A percentile compares a stretch with the other conserved stretches of the same genome.
phyloP scores from a whole-genome alignment of 2,888 invertebrate species.

The Ophion slaviceki region DNA sequence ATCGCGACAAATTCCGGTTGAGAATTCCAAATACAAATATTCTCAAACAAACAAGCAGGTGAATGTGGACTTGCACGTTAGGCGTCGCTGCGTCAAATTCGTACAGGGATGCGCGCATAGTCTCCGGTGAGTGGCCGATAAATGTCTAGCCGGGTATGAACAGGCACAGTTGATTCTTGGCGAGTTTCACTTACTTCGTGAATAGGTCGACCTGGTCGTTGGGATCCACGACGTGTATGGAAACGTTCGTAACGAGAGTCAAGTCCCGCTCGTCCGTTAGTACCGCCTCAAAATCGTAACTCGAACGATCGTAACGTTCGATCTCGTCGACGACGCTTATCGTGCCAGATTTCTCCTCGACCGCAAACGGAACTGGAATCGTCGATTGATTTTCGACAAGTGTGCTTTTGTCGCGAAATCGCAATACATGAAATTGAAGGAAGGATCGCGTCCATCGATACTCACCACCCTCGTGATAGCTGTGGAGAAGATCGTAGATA shows the following conservation, averaged over 20 bases:
- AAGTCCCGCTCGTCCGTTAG: conserved; percentile 88
- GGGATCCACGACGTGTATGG: conserved; percentile 92
- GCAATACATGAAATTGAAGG: not conserved
- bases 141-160: no score
- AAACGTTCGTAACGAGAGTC: conserved; percentile 92
- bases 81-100: no score
- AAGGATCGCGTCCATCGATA: conserved; percentile 1
- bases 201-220: conserved; percentile 89
- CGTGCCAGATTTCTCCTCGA: conserved; percentile 94
- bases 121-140: no score
- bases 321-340: conserved; percentile 93
- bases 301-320: conserved; percentile 87
- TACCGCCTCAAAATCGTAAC: conserved; percentile 93
- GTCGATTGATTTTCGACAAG: not conserved
- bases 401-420: not conserved
- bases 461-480: conserved; percentile 92
- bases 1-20: no score
- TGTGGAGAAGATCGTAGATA: conserved; percentile 92
- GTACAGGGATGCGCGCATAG: no score
- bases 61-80: no score
- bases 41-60: no score
- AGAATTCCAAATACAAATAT: no score
- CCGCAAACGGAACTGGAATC: conserved; percentile 93
- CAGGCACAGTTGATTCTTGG: no score
- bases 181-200: conserved; percentile 86